Evolutionary conservation across 2,113 vertebrate species (phyloP).

Genomic region (Bubo scandiacus): DNA sequence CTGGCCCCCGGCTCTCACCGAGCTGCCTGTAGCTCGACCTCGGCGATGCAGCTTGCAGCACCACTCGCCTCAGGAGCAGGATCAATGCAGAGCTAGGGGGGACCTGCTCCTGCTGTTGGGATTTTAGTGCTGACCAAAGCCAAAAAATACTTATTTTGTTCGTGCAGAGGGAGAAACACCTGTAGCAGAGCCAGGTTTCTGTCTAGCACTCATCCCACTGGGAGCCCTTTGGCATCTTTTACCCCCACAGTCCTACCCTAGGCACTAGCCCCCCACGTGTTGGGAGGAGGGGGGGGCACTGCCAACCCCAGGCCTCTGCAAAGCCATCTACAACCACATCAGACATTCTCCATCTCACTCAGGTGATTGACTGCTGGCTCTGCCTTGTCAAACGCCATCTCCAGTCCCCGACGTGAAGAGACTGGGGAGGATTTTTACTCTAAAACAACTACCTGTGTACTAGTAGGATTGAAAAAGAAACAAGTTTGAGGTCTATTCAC

Average conservation of each 20-base stretch:
- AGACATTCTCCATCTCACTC: rapidly evolving
- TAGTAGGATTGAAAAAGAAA: neutral
- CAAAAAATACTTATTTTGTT: neutral
- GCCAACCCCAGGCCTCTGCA: rapidly evolving
- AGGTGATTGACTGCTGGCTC: neutral
- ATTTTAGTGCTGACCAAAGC: neutral
- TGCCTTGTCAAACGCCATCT: rapidly evolving
- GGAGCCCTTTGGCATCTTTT: neutral
- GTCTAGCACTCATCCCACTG: rapidly evolving
- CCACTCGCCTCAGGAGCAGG: rapidly evolving
- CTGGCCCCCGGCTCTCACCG: neutral
- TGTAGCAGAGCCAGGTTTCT: rapidly evolving
- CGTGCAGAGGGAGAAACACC: neutral
- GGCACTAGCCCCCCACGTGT: neutral
- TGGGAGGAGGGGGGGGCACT: neutral
- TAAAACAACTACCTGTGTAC: neutral
- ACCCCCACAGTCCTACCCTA: neutral
- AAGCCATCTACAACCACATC: rapidly evolving
- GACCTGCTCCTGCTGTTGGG: neutral
- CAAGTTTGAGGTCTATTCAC: neutral
- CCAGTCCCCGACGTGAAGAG: neutral
- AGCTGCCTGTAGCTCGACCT: rapidly evolving
- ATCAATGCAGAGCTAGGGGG: neutral
- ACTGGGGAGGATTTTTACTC: neutral
- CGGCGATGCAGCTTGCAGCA: neutral